Base-by-base conservation (phyloP, 2,113 vertebrate genomes). In the Lichenostomus cassidix region DNA sequence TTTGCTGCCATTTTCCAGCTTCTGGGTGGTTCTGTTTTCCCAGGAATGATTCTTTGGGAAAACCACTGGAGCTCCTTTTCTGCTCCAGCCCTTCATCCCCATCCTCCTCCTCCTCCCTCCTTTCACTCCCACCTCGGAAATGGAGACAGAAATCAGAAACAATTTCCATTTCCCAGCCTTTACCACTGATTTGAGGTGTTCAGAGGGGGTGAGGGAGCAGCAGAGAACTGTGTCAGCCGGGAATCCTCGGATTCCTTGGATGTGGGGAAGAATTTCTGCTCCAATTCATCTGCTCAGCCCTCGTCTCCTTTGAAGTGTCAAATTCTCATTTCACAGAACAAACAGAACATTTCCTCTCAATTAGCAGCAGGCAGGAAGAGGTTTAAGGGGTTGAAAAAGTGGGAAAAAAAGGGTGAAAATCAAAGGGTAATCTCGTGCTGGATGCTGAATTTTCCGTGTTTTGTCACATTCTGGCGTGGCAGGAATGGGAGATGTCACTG, bases 291-390 rank as follows among this genome's bases (percentile, higher is more conserved):
- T 50, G 77, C 81, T 75, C 60, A 89, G 46, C 33, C 31, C 60
- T 92, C 55, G 55, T 65, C 76, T 59, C 28, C 35, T 92, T 79
- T 89, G 76, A 94, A 89, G 80, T 75, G 85, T 91, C 84, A 75
- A 1, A 69, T 83, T 83, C 86, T 92, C 91, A 75, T 79, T 37
- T 37, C 83, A 42, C 50, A 24, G 77, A 73, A 37, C 31, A 79
- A 89, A 65, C 55, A 74, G 59, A 89, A 89, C 53, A 64, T 20
- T 23, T 44, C 7, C 64, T 53, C 64, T 85, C 69, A 33, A 53
- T 81, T 49, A 81, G 59, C 58, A 68, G 44, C 53, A 13, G 69
- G 70, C 7, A 49, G 59, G 27, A 71, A 35, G 12, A 4, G 29
- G 25, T 15, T 71, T 50, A 46, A 46, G 25, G 42, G 33, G 79